Base-by-base conservation (phyloP, 1,140 invertebrate genomes). In the Oryzaephilus surinamensis region DNA sequence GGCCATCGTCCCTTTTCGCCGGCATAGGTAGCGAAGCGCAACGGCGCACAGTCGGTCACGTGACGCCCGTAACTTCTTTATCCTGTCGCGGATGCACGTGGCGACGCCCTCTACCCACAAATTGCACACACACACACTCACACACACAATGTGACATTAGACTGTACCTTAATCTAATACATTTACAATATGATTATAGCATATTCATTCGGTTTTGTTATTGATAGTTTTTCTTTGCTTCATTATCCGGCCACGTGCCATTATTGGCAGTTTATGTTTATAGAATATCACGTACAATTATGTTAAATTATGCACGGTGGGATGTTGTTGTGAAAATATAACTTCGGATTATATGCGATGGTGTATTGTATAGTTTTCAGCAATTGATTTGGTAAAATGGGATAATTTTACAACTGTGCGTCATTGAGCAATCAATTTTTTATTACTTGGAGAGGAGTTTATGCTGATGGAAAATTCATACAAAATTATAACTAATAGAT, bases 171-270 rank as follows among this genome's bases (percentile, higher is more conserved):
- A 26, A n/a, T 24, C n/a, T 10, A 27, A 10, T 6, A 17, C 27
- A 26, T 18, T 24, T 21, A 12, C 10, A 3, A 18, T 10, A 12
- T 14, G 11, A 28, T 6, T 18, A 2, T 10, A n/a, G 42, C 43
- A 50, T 45, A 44, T 20, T 52, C 46, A 10, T 24, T 37, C 6
- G 13, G 26, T 31, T 45, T 46, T 57, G 55, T 57, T 57, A 57
- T 57, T 57, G 55, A 57, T 57, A 54, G 50, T 57, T 57, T n/a
- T n/a, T 54, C 45, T 51, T 57, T 51, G 50, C 48, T 57, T 57
- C 52, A 57, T 57, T 57, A 57, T 57, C 55, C 55, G 55, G 55
- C 41, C 55, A 37, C 52, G 55, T 57, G 55, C 28, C 48, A 16
- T 4, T 24, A 21, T 26, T 39, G 34, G 43, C 48, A 41, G 43